Base-by-base conservation (phyloP, 2,797 vertebrate species). In the Antennarius maculatus region DNA sequence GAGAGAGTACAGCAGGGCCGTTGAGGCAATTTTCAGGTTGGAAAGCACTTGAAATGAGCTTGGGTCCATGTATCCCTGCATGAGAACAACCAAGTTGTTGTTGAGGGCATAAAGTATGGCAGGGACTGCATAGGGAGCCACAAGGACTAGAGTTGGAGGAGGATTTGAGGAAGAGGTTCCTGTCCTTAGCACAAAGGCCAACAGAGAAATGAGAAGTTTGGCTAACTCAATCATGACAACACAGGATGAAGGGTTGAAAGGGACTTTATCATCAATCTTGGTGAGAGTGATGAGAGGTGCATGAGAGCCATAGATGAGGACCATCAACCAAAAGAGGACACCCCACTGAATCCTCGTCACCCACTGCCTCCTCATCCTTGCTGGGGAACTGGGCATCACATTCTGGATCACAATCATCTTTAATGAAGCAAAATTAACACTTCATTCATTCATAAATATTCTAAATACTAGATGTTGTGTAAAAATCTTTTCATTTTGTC, bases 31-130 rank as follows among this genome's bases (percentile, higher is more conserved):
- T 89, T 99, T 99, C 4, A 98, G 89, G 88, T 99, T 98, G 60
- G 96, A 96, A 48, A 99, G 91, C 18, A 98, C 92, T 81, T 99
- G 97, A 84, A 93, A 99, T 46, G 96, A 97, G 88, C 95, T 96
- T 4, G 97, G 97, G 76, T 99, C 97, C 97, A 98, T 98, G 82
- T 95, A 93, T 37, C 91, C 92, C 86, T 99, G 97, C 94, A 99
- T 96, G 82, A 95, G 86, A 34, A 98, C 95, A 43, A 97, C 97
- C 66, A 99, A 87, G 89, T 99, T 97, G 92, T 99, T 99, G 93
- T 97, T 98, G 64, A 95, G 89, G 2, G 96, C 94, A 0, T 99
- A 98, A 10, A 99, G 95, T 43, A 96, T 12, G 0, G 96, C 96
- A 0, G 97, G 97, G 5, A 96, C 66, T 0, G 94, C 94, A 0